A percentile compares a stretch with the other conserved stretches of the same genome.
phyloP scores from a whole-genome alignment of 1,140 invertebrate genomes.

The Drosophila pectinifera region DNA sequence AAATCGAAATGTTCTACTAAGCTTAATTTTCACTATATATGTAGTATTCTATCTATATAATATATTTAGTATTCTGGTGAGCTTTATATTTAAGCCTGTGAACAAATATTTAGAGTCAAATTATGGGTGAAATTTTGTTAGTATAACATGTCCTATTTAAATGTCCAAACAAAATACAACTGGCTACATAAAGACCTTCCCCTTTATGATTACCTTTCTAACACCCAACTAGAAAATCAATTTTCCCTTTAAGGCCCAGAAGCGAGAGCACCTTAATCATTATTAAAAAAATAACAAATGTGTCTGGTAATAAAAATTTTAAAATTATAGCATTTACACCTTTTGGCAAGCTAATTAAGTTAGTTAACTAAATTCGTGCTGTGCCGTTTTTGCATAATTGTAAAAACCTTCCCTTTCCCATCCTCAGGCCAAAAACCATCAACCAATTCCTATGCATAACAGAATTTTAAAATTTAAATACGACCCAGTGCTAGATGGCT shows the following conservation, averaged over 20 bases:
- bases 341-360: constrained; percentile 19
- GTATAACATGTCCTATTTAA: too few relatives aligned
- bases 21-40: neutral
- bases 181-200: too few relatives aligned
- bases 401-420: constrained; percentile 18
- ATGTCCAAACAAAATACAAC: too few relatives aligned
- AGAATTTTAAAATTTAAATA: constrained; percentile 39
- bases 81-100: neutral
- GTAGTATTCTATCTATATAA: too few relatives aligned
- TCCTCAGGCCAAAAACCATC: neutral
- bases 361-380: constrained; percentile 6
- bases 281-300: neutral
- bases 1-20: neutral
- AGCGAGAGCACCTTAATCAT: neutral
- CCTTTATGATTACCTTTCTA: too few relatives aligned
- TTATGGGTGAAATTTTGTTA: too few relatives aligned
- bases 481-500: too few relatives aligned
- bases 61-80: neutral
- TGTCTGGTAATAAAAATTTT: too few relatives aligned
- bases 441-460: constrained; percentile 36
- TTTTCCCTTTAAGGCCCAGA: too few relatives aligned
- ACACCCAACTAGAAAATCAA: too few relatives aligned
- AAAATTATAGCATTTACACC: neutral
- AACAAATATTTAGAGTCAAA: too few relatives aligned
- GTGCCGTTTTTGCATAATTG: constrained; percentile 18